These are phyloP conservation scores for Lepas anatifera DNA, from an alignment of 2,888 invertebrate genomes.

Conservation along the genomic window DNA sequence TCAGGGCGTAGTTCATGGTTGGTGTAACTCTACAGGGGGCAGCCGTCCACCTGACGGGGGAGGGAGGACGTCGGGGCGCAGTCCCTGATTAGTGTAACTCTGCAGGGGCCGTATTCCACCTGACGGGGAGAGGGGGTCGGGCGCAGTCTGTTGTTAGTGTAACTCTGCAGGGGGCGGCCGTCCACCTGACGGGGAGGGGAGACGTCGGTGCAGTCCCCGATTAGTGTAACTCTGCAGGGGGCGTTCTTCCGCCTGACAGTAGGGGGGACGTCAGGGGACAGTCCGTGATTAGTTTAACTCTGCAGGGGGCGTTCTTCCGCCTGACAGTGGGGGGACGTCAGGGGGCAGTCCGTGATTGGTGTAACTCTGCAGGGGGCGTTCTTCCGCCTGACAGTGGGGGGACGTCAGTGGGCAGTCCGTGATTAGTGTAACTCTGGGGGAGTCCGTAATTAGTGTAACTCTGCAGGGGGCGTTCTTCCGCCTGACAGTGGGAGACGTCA, in stretches of 20 bases:
- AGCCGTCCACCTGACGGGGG: conserved; percentile 48
- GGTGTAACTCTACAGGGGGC: conserved; percentile 83
- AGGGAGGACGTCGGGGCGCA: no score
- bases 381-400: conserved; percentile 44
- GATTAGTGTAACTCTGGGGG: no score
- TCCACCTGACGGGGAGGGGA: conserved; percentile 38
- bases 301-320: conserved; percentile 70
- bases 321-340: no score
- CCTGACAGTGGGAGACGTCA: no score
- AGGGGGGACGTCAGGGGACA: no score
- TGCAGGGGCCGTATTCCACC: conserved; percentile 65
- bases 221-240: conserved; percentile 90
- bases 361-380: conserved; percentile 81
- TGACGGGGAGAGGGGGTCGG: no score
- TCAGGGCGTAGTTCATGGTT: no score
- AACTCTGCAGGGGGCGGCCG: conserved; percentile 82
- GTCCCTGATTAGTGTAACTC: conserved; percentile 93
- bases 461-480: conserved; percentile 71
- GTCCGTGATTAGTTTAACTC: conserved; percentile 93
- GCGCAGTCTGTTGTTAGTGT: conserved; percentile 95
- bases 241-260: conserved; percentile 52
- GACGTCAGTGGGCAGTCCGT: no score
- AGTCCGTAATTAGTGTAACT: conserved; percentile 96
- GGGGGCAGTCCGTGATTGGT: conserved; percentile 97
- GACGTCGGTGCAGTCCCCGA: no score